Base-by-base conservation (phyloP, 92 coral and sea anemone genomes). In the Virgularia gustaviana region DNA sequence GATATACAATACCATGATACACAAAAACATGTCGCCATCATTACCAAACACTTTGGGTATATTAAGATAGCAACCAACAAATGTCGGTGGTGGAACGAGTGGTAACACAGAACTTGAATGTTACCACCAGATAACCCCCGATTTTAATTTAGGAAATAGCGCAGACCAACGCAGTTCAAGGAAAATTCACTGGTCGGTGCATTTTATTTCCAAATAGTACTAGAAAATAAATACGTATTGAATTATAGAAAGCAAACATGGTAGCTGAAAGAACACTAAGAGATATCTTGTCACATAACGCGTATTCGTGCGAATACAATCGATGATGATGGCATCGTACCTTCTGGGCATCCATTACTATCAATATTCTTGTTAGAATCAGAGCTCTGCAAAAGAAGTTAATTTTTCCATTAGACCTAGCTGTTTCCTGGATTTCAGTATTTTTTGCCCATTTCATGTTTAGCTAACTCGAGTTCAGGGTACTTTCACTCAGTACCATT, bases 11-110 rank as follows among this genome's bases (percentile, higher is more conserved):
- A n/a, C n/a, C n/a, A n/a, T n/a, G n/a, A n/a, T n/a, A n/a, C n/a
- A n/a, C n/a, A n/a, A n/a, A n/a, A n/a, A n/a, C n/a, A n/a, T n/a
- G n/a, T n/a, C n/a, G n/a, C n/a, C n/a, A n/a, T n/a, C n/a, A n/a
- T n/a, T n/a, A n/a, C n/a, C n/a, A n/a, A n/a, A n/a, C n/a, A n/a
- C n/a, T n/a, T n/a, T n/a, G n/a, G n/a, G n/a, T n/a, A n/a, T n/a
- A n/a, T n/a, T n/a, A n/a, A n/a, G n/a, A n/a, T n/a, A 25, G 18
- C 15, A 47, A 47, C 7, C 18, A 15, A 20, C 0, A 33, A 10
- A 2, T 68, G 75, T 68, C 11, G 61, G 61, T 51, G 30, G 51
- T 68, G 75, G 75, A 68, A 68, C 75, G 75, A 68, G 36, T n/a
- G 61, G 61, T 55, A 43, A 61, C 11, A 22, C 31, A 49, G 42